Percentiles rank a stretch among this genome's conserved stretches.
Conservation (phyloP, 2,113 vertebrate species). For the Chauna torquata region DNA sequence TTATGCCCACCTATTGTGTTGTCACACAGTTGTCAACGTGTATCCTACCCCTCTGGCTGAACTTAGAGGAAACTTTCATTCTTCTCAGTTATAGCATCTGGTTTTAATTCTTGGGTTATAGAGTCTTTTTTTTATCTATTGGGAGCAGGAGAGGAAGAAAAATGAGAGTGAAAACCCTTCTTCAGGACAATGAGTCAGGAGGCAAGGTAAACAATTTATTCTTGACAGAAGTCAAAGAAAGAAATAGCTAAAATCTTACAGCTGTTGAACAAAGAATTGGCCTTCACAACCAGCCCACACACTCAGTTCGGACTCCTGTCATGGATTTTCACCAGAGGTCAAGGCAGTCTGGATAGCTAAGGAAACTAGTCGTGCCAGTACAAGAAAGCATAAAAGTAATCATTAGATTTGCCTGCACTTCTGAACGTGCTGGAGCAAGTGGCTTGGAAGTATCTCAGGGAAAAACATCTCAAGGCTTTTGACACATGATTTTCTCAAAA, state of each 20-base stretch:
- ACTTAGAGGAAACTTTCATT: not conserved
- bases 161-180: not conserved
- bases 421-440: not conserved
- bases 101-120: not conserved
- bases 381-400: not conserved
- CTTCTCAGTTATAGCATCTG: not conserved
- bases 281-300: not conserved
- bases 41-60: not conserved
- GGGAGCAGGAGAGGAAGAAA: not conserved
- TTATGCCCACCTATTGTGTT: not conserved
- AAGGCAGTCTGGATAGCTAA: not conserved
- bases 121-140: conserved; percentile 1
- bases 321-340: not conserved
- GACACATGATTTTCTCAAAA: not conserved
- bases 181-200: not conserved
- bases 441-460: not conserved
- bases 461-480: not conserved
- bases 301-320: not conserved
- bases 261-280: not conserved
- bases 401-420: fast-evolving
- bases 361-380: not conserved
- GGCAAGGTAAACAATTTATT: not conserved
- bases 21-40: not conserved
- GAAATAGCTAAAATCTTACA: not conserved
- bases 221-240: not conserved